Percentiles rank a stretch among this genome's conserved stretches.
phyloP scores from a whole-genome alignment of 2,113 vertebrate genomes.

The Nyctereutes procyonoides region DNA sequence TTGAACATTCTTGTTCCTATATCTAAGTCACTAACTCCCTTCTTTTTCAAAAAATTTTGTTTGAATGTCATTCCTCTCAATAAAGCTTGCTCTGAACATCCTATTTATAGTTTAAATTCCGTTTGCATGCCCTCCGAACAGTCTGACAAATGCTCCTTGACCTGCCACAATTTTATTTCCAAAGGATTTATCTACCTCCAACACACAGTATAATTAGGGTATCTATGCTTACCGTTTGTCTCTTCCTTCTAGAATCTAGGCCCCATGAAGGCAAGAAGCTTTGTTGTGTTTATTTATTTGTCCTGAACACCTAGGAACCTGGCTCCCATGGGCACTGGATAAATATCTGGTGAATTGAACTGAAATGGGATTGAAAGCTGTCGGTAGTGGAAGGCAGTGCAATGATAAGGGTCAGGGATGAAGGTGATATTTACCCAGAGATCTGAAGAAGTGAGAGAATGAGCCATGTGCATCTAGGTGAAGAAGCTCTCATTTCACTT shows the following conservation, averaged over 20 bases:
- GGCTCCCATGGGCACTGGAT: background rate
- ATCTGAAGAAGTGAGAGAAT: background rate
- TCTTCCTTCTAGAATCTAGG: background rate
- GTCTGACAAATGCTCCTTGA: background rate
- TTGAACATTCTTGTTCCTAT: background rate
- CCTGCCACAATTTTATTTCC: background rate
- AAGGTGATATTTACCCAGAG: background rate
- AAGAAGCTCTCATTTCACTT: background rate
- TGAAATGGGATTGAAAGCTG: background rate
- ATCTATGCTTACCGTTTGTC: background rate
- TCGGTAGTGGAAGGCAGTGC: background rate
- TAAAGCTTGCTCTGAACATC: background rate
- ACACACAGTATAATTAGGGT: background rate
- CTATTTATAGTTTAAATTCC: background rate
- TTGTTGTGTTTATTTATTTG: background rate
- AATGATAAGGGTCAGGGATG: background rate
- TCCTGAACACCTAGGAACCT: background rate
- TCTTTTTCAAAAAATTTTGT: background rate
- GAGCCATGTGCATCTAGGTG: background rate
- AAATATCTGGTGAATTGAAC: background rate
- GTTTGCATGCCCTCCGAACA: background rate
- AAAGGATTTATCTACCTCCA: background rate
- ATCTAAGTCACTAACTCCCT: background rate
- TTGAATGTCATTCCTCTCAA: slow-evolving; percentile 4
- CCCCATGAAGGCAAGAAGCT: background rate